A percentile compares a stretch with the other conserved stretches of the same genome.
Conservation (phyloP, 1,140 invertebrate genomes). For the Drosophila micromelanica region DNA sequence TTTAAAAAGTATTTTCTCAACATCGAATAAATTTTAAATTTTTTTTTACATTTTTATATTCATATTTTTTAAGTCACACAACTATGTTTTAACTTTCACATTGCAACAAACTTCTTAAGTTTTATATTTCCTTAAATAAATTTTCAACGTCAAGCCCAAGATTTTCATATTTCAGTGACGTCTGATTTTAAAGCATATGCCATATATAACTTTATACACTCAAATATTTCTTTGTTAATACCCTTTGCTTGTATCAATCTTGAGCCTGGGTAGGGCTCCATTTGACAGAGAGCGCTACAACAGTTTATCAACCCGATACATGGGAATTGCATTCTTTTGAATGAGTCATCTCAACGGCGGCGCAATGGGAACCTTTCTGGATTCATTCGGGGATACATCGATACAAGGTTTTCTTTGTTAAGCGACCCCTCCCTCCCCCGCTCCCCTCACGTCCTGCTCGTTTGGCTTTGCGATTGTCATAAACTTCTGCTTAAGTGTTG, state of each 20-base stretch:
- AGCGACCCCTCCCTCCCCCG: background rate
- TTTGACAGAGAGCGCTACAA: conserved; percentile 13
- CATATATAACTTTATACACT: background rate
- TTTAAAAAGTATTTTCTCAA: too few relatives aligned
- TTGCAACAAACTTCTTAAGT: background rate
- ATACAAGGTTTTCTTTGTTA: conserved; percentile 38
- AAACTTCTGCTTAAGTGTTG: conserved; percentile 49
- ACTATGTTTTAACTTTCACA: background rate
- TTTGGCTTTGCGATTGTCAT: conserved; percentile 36
- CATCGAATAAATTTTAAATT: too few relatives aligned
- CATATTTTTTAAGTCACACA: background rate
- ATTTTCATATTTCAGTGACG: conserved; percentile 1
- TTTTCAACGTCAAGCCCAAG: background rate
- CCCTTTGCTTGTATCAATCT: conserved; percentile 36
- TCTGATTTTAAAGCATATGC: background rate
- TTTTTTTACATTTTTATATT: too few relatives aligned
- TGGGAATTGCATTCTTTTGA: conserved; percentile 41
- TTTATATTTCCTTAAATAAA: conserved; percentile 2
- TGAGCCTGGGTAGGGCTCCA: conserved; percentile 25
- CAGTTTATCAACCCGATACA: conserved; percentile 45
- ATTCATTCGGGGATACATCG: background rate
- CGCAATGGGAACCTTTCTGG: conserved; percentile 24
- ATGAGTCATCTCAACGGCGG: conserved; percentile 23
- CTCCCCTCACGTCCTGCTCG: background rate
- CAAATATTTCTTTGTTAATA: conserved; percentile 15